These are phyloP conservation scores for Aspidiotus rigidus DNA, from an alignment of 2,888 invertebrate genomes.

Conservation along the genomic window DNA sequence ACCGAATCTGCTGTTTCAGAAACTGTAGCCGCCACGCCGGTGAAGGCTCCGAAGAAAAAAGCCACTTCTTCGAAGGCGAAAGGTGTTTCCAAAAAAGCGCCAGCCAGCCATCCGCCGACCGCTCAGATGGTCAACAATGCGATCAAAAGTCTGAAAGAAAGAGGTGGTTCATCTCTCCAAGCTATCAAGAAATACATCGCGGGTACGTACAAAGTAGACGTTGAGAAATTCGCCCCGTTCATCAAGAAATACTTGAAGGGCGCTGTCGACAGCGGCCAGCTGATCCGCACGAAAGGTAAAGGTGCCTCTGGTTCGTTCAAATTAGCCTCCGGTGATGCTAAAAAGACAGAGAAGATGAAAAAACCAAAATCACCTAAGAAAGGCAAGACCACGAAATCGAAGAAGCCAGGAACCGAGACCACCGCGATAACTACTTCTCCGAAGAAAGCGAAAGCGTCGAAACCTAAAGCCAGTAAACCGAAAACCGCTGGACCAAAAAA, in stretches of 20 bases:
- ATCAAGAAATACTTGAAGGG: too few relatives aligned
- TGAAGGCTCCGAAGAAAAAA: conserved; percentile 37
- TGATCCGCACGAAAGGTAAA: too few relatives aligned
- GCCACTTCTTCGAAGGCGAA: conserved; percentile 36
- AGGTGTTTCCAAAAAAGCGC: conserved; percentile 37
- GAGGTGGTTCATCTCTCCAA: conserved; percentile 46
- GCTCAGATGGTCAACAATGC: conserved; percentile 54
- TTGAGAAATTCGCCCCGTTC: conserved; percentile 50
- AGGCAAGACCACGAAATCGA: conserved; percentile 1
- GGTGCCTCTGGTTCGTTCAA: too few relatives aligned
- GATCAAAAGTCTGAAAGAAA: conserved; percentile 7
- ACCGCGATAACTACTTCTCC: conserved; percentile 38
- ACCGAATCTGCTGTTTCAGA: conserved; percentile 36
- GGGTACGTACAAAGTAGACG: conserved; percentile 52
- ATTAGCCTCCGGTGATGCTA: not conserved
- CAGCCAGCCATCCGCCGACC: conserved; percentile 47
- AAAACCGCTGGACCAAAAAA: conserved; percentile 34
- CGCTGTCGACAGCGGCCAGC: too few relatives aligned
- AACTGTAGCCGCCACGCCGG: conserved; percentile 8
- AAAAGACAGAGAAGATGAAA: conserved; percentile 25
- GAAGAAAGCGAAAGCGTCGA: not conserved
- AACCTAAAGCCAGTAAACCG: conserved; percentile 11
- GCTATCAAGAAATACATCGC: conserved; percentile 58
- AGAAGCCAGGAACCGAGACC: not conserved
- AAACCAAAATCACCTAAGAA: not conserved